These are phyloP conservation scores for Neuroscelio doddi DNA, from an alignment of 2,888 invertebrate genomes.

Conservation along the genomic window DNA sequence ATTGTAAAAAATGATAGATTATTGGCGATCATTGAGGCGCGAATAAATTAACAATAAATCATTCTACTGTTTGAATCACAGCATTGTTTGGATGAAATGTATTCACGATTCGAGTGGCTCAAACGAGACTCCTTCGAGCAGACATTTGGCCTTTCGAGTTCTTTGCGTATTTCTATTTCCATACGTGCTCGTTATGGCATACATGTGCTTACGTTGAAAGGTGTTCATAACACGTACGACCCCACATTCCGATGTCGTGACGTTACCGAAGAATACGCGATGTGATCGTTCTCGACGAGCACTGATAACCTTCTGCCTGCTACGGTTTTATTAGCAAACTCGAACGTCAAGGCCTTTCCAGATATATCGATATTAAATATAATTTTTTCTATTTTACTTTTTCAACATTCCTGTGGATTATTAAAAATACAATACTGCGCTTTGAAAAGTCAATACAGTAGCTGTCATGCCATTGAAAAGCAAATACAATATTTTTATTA, in stretches of 20 bases:
- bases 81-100: too few species aligned
- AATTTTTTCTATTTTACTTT: too few species aligned
- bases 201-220: slow-evolving; percentile 37
- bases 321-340: slow-evolving; percentile 37
- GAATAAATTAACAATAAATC: too few species aligned
- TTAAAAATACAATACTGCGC: too few species aligned
- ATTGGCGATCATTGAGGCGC: too few species aligned
- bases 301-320: slow-evolving; percentile 45
- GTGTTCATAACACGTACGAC: slow-evolving; percentile 51
- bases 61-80: too few species aligned
- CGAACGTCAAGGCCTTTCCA: slow-evolving; percentile 29
- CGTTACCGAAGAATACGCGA: slow-evolving; percentile 51
- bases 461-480: too few species aligned
- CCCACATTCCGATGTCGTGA: slow-evolving; percentile 57
- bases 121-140: slow-evolving; percentile 22
- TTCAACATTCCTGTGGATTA: too few species aligned
- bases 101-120: slow-evolving; percentile 22
- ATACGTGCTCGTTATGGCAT: slow-evolving; percentile 29
- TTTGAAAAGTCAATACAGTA: too few species aligned
- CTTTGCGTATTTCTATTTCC: slow-evolving; percentile 21
- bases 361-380: not conserved
- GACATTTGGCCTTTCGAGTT: slow-evolving; percentile 11
- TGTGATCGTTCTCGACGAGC: slow-evolving; percentile 43
- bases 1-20: too few species aligned
- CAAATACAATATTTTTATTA: too few species aligned